Conservation (phyloP, 2,888 invertebrate genomes). For the Lamproptera curius region DNA sequence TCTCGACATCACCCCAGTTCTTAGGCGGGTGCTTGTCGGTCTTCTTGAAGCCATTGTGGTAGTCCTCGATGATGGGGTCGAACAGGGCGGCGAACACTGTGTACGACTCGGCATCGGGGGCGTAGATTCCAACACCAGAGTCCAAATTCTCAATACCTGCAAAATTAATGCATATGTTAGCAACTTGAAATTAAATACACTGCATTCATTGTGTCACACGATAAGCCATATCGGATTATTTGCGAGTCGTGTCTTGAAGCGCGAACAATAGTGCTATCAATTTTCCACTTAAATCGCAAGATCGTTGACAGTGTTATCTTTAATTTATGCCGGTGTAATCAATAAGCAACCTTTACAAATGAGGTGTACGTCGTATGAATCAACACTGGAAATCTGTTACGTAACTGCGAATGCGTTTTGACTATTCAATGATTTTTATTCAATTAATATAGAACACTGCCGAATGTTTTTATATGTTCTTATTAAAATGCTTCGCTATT, state of each 20-base stretch:
- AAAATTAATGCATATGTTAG: conserved; percentile 30
- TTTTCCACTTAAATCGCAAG: conserved; percentile 11
- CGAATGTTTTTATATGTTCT: too few relatives aligned
- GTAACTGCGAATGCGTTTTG: conserved; percentile 7
- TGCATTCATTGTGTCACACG: conserved; percentile 5
- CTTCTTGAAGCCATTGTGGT: conserved; percentile 97
- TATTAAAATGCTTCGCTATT: too few relatives aligned
- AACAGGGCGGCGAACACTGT: conserved; percentile 94
- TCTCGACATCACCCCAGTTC: conserved; percentile 95
- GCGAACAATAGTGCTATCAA: conserved; percentile 20
- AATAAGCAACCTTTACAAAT: conserved; percentile 15
- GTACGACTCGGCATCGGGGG: conserved; percentile 98
- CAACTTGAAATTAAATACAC: not conserved
- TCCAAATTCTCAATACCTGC: conserved; percentile 95
- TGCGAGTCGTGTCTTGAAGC: conserved; percentile 8
- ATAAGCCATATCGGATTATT: conserved; percentile 8
- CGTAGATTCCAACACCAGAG: conserved; percentile 98
- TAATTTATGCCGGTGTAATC: conserved; percentile 15
- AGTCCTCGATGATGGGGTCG: conserved; percentile 98
- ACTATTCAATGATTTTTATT: too few relatives aligned
- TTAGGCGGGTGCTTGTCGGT: conserved; percentile 95
- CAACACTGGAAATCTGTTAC: conserved; percentile 5
- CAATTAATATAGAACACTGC: too few relatives aligned
- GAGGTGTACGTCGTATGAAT: not conserved
- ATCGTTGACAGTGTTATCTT: conserved; percentile 17